phyloP scores from a whole-genome alignment of 1,140 invertebrate species.

The Cataglyphis hispanica region DNA sequence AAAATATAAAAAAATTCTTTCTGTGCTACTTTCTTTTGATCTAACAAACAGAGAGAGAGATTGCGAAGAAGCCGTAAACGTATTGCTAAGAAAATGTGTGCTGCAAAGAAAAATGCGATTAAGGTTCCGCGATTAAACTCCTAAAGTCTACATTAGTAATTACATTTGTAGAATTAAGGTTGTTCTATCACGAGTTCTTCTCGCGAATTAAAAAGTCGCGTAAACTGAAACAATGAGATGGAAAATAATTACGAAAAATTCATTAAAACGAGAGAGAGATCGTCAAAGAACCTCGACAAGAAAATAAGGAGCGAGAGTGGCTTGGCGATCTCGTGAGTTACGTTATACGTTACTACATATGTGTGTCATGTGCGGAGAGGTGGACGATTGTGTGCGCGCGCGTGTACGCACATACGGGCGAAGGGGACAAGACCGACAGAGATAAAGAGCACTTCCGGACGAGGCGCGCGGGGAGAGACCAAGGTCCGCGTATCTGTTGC shows the following conservation, averaged over 20 bases:
- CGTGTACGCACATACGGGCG: conserved; percentile 66
- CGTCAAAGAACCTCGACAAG: background rate
- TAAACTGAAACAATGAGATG: background rate
- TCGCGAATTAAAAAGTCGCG: conserved; percentile 10
- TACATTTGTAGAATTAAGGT: background rate
- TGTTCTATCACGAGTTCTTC: background rate
- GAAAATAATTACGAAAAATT: conserved; percentile 10
- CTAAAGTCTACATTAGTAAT: background rate
- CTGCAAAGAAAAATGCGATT: background rate
- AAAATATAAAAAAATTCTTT: background rate
- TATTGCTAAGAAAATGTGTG: background rate
- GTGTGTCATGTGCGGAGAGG: background rate
- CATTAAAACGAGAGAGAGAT: conserved; percentile 1
- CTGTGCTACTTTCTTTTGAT: background rate
- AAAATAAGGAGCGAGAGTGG: conserved; percentile 26
- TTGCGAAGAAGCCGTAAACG: background rate
- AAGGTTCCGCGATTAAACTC: background rate
- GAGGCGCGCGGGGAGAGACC: conserved; percentile 79
- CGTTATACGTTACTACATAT: conserved; percentile 37
- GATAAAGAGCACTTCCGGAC: conserved; percentile 86
- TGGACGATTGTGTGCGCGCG: conserved; percentile 27
- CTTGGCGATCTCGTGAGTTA: conserved; percentile 32
- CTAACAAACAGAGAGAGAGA: background rate
- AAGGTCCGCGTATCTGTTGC: conserved; percentile 78
- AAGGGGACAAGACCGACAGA: conserved; percentile 85